Conservation (phyloP, 2,113 vertebrate genomes). For the Carettochelys insculpta region DNA sequence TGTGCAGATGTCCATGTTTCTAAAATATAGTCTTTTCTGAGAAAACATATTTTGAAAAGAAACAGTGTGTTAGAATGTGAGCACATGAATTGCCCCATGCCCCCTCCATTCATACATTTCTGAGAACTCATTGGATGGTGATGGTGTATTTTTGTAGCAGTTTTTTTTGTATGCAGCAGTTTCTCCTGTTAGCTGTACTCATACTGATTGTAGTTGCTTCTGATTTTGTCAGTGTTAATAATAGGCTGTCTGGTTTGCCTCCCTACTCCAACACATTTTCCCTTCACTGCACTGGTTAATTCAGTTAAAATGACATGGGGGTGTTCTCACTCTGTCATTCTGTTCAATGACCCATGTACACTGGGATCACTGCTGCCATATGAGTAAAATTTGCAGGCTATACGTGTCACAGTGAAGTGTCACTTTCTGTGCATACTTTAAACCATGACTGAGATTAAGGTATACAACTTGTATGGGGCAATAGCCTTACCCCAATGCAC, state of each 20-base stretch:
- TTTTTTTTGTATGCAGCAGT: not conserved
- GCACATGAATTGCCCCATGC: not conserved
- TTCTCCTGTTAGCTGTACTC: not conserved
- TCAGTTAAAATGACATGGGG: not conserved
- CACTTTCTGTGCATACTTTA: not conserved
- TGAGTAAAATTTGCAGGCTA: not conserved
- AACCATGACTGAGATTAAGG: not conserved
- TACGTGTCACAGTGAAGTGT: not conserved
- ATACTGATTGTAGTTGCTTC: not conserved
- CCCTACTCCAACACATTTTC: not conserved
- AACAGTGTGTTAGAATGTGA: not conserved
- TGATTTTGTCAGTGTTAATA: not conserved
- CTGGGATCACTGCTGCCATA: not conserved
- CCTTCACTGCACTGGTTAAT: not conserved
- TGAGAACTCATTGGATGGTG: not conserved
- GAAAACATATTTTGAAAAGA: not conserved
- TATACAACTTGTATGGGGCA: not conserved
- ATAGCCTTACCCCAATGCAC: not conserved
- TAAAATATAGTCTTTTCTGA: not conserved
- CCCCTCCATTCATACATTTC: not conserved
- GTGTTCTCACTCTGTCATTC: not conserved
- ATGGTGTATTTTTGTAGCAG: not conserved
- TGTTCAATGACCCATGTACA: not conserved
- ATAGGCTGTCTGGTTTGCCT: not conserved
- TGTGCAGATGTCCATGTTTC: too few species aligned